Evolutionary conservation across 2,113 vertebrate species (phyloP), one percentile per base, ranked within the genome.

Genomic region (Cyrtonyx montezumae): DNA sequence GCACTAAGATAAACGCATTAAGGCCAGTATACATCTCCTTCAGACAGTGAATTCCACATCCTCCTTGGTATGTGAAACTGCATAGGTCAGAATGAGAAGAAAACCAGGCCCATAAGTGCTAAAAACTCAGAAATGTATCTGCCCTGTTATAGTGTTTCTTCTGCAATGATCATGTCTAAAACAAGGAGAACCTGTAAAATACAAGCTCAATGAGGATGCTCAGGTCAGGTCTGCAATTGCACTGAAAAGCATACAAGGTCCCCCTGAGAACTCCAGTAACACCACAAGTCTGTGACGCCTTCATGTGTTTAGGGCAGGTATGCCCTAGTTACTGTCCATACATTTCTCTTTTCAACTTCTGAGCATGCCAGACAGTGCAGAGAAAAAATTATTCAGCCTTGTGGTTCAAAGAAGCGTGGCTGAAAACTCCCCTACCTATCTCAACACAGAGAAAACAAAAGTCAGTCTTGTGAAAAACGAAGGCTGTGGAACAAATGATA

Each of bases 221-320:
- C 37, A 32, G 0, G 0, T 77, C 16, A 74, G 59, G 45, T 16
- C 75, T 67, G 21, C 3, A 3, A 8, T 12, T 59, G 43, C 37
- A 37, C 14, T 42, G 32, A 32, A 45, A 62, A 65, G 25, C 12
- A 74, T 21, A 58, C 9, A 43, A 22, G 6, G 8, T 2, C 28
- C 1, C 1, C 40, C 5, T 2, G 3, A 26, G 62, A 53, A 10
- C 23, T 43, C 22, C 5, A 67, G 3, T n/a, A 63, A 28, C 19
- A 30, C 28, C 34, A 17, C 15, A 25, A 63, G 83, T 13, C 6
- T 89, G 21, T 48, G 22, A 40, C 73, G 17, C 5, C 12, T 88
- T 43, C 7, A 9, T 2, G 10, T 36, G 5, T 43, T 22, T 16
- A 43, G 11, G 13, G 12, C 16, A 51, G 28, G 5, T 21, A 2